Evolutionary conservation across 2,888 invertebrate genomes (phyloP), one percentile per base, ranked within the genome.

Genomic region (Metallyticus violacea): DNA sequence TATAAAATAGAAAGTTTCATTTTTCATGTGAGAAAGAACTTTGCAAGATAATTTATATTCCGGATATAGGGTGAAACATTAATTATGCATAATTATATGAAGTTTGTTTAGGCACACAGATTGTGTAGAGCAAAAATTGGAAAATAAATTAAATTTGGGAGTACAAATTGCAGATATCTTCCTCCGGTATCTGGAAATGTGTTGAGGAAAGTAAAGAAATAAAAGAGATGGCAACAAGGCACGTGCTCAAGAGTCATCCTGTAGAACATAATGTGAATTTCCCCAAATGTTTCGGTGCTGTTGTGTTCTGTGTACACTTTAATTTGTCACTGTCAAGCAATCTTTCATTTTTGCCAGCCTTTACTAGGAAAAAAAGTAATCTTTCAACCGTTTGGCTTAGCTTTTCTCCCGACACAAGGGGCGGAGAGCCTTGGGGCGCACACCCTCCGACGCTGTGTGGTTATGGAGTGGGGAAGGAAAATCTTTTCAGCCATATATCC

Each of bases 291-390:
- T 77, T 62, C 40, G 40, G 15, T 62, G 40, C 40, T 62, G 15
- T 62, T 62, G 40, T 22, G 79, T 7, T 26, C 15, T 79, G 25
- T 27, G 79, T 27, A 79, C 26, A 62, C 26, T 85, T 85, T 40
- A 30, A 85, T 85, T 79, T 85, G 85, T 85, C 85, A 85, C 22
- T 79, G 85, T 85, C 85, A 79, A 40, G 79, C 85, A 85, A 85
- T 40, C 85, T 85, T 85, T 85, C 85, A 85, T 85, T 85, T 85
- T 85, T 79, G 27, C 79, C 80, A 85, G 77, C 77, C 79, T 80
- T 29, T 87, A 29, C 85, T 30, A 62, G 40, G 15, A 62, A 62
- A 62, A 81, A 81, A 87, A 85, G 85, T 79, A 85, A 87, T 87
- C 87, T 87, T 82, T 87, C 87, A 87, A 30, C 62, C 85, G 62